Conservation (phyloP, 2,888 invertebrate species). For the Drosophila antonietae region DNA sequence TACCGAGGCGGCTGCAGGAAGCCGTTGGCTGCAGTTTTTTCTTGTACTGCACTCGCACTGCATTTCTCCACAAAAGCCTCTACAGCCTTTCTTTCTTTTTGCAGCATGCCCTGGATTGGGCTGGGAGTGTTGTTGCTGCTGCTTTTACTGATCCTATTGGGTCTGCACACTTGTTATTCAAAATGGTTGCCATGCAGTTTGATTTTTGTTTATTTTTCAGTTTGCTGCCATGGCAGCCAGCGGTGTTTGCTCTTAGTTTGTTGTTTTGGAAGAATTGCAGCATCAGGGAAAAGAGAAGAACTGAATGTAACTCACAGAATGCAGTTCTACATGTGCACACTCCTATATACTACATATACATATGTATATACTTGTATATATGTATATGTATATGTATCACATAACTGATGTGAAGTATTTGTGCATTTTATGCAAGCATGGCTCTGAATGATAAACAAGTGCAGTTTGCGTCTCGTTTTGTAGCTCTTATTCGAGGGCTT, state of each 20-base stretch:
- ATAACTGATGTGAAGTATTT: conserved; percentile 43
- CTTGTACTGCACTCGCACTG: conserved; percentile 62
- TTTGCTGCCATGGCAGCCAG: conserved; percentile 74
- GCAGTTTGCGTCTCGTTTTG: conserved; percentile 16
- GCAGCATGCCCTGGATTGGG: conserved; percentile 1
- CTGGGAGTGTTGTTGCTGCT: conserved; percentile 1
- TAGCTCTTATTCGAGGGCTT: conserved; percentile 10
- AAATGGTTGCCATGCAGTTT: conserved; percentile 79
- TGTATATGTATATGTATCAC: conserved; percentile 1
- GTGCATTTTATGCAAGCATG: conserved; percentile 9
- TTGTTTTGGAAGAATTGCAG: conserved; percentile 62
- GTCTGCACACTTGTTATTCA: conserved; percentile 75
- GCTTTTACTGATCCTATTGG: conserved; percentile 24
- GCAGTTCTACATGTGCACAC: neutral
- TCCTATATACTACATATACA: neutral
- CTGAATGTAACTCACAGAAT: conserved; percentile 10
- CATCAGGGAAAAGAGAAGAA: conserved; percentile 8
- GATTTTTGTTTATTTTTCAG: conserved; percentile 75
- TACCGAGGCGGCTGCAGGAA: conserved; percentile 57
- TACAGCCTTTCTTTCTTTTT: conserved; percentile 51
- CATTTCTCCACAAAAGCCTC: conserved; percentile 53
- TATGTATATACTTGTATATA: neutral
- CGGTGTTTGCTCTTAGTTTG: conserved; percentile 71
- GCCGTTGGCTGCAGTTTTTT: conserved; percentile 62
- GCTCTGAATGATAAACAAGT: conserved; percentile 35